Base-by-base conservation (phyloP, 2,888 invertebrate species). In the Euspilapteryx auroguttella region DNA sequence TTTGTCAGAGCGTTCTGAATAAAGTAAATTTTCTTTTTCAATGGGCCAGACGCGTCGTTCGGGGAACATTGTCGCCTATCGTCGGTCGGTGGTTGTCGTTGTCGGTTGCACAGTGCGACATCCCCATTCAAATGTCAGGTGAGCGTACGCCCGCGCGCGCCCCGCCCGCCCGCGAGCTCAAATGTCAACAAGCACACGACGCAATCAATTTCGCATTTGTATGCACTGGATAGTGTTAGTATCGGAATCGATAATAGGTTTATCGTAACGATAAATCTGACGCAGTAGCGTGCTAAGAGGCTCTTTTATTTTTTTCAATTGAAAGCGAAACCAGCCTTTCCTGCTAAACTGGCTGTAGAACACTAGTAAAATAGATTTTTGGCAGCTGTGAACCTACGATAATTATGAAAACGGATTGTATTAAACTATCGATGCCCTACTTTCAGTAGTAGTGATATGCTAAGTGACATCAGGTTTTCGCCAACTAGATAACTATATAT, bases 121-220 rank as follows among this genome's bases (percentile, higher is more conserved):
- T 68, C 55, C 58, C 75, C 63, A 75, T 75, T 75, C 71, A 75
- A 71, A 73, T 73, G 75, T 75, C 75, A 73, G 8, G 49, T 44
- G 59, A 54, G 51, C 27, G 29, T 49, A 50, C 47, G 41, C 25
- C 41, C 28, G 32, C 37, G 14, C 27, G 27, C 35, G 22, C 33
- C 28, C 22, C 24, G 36, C 38, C 50, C 47, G 37, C 48, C 34
- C 39, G 47, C 50, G 53, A 57, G 58, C 71, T 68, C 57, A 71
- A 73, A 71, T 73, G 71, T 73, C 71, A 68, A 55, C 68, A 56
- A 65, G 57, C 64, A 64, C 64, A 66, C 68, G 66, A 63, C 59
- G 71, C 65, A 73, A 75, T 75, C 75, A 75, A 71, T 75, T 69
- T 73, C 71, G 59, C 59, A 75, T 75, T 73, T 71, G 75, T 73